Percentiles rank a stretch among this genome's conserved stretches.
Evolutionary conservation across 2,797 vertebrate species (phyloP).

Genomic region (Macroramphosus scolopax): DNA sequence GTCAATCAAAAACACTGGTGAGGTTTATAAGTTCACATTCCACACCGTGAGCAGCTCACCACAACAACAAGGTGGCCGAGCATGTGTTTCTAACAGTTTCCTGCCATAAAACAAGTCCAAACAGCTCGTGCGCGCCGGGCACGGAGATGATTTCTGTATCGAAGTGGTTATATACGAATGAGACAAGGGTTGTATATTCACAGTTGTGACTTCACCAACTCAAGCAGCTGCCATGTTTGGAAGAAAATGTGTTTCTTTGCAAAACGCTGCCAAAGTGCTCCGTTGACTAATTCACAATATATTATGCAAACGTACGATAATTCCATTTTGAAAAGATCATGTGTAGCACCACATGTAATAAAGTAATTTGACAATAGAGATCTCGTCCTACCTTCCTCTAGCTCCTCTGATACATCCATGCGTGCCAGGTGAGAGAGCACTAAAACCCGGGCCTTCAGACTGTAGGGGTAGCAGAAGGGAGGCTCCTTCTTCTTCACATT

Average conservation of each 20-base stretch:
- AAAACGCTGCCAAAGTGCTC: too few species aligned
- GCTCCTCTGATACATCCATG: conserved; percentile 92
- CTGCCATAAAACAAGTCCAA: background rate
- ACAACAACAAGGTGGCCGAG: too few species aligned
- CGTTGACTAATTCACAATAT: too few species aligned
- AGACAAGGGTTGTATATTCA: background rate
- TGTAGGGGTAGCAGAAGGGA: conserved; percentile 97
- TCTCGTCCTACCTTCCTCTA: conserved; percentile 91
- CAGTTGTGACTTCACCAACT: background rate
- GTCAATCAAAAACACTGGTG: too few species aligned
- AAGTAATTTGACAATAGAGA: background rate
- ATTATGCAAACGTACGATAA: too few species aligned
- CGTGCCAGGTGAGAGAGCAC: conserved; percentile 90
- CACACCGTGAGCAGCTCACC: too few species aligned
- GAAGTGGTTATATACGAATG: background rate
- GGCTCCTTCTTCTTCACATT: conserved; percentile 99
- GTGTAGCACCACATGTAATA: too few species aligned
- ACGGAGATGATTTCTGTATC: background rate
- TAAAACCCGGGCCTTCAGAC: conserved; percentile 94
- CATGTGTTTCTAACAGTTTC: too few species aligned
- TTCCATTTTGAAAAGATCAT: too few species aligned
- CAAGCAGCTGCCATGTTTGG: too few species aligned
- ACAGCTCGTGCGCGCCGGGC: background rate
- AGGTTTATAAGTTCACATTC: too few species aligned
- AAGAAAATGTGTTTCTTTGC: too few species aligned